Conservation (phyloP, 1,140 invertebrate species). For the Drosophila lacteicornis region DNA sequence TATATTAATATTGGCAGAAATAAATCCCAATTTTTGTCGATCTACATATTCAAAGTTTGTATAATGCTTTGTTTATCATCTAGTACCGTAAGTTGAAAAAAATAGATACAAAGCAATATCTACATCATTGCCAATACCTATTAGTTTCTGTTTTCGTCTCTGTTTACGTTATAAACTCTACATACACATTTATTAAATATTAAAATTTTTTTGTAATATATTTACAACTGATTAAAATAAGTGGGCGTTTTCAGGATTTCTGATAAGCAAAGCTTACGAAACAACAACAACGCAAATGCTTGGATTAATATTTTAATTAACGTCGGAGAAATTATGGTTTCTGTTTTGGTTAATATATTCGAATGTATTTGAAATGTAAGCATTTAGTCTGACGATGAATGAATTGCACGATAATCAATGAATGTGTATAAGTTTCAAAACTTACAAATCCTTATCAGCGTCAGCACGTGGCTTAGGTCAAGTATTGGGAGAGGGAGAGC, state of each 20-base stretch:
- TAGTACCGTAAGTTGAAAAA: too few relatives aligned
- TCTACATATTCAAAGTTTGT: too few relatives aligned
- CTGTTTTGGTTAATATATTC: neutral
- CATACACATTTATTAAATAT: too few relatives aligned
- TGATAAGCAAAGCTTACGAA: conserved; percentile 4
- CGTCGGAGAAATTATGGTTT: neutral
- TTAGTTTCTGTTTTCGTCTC: too few relatives aligned
- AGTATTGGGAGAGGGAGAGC: conserved; percentile 24
- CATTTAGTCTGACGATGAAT: conserved; percentile 6
- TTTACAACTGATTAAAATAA: conserved; percentile 1
- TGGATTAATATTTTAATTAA: neutral
- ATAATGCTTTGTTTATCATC: too few relatives aligned
- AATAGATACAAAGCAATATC: too few relatives aligned
- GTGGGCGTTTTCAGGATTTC: neutral
- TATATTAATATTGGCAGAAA: too few relatives aligned
- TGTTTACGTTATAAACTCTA: too few relatives aligned
- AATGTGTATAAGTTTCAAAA: conserved; percentile 7
- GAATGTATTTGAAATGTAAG: neutral
- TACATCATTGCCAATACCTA: too few relatives aligned
- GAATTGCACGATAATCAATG: conserved; percentile 32
- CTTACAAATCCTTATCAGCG: conserved; percentile 37
- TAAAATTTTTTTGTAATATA: neutral
- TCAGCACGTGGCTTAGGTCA: conserved; percentile 52
- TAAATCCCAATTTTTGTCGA: too few relatives aligned
- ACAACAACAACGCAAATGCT: neutral